A percentile compares a stretch with the other conserved stretches of the same genome.
Evolutionary conservation across 1,140 invertebrate species (phyloP).

Genomic region (Drosophila erecta): DNA sequence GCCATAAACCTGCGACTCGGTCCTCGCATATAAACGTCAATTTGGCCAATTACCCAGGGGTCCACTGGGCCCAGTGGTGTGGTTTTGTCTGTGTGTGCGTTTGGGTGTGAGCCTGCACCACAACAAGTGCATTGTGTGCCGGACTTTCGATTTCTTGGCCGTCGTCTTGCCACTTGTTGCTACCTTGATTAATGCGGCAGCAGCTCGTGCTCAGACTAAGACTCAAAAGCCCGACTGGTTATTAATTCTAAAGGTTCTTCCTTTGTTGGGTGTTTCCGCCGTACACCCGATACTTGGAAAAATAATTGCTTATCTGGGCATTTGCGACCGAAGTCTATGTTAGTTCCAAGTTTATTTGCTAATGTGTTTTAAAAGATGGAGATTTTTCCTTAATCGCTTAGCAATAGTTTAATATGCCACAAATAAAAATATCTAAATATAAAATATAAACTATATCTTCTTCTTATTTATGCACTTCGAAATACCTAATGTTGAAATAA

Average conservation of each 20-base stretch:
- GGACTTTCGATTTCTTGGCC: conserved; percentile 74
- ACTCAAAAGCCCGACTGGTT: conserved; percentile 40
- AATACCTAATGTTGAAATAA: no score
- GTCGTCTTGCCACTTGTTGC: conserved; percentile 31
- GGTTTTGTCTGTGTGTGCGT: background rate
- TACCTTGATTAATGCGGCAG: conserved; percentile 72
- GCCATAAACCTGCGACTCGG: conserved; percentile 50
- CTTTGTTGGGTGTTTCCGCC: conserved; percentile 31
- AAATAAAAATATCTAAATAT: no score
- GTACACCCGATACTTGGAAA: conserved; percentile 8
- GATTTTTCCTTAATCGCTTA: no score
- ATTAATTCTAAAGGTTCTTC: conserved; percentile 53
- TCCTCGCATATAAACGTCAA: conserved; percentile 76
- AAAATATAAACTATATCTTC: no score
- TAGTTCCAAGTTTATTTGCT: no score
- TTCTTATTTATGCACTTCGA: no score
- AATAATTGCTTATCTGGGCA: background rate
- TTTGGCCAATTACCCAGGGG: conserved; percentile 72
- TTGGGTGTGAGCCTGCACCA: conserved; percentile 26
- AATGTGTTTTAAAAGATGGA: no score
- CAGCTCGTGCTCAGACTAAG: conserved; percentile 53
- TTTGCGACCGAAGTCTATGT: no score
- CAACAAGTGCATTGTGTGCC: conserved; percentile 62
- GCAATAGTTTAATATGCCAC: no score
- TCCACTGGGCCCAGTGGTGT: conserved; percentile 28